Percentiles rank a stretch among this genome's conserved stretches.
Conservation (phyloP, 2,797 vertebrate species). For the Hemitrygon akajei region DNA sequence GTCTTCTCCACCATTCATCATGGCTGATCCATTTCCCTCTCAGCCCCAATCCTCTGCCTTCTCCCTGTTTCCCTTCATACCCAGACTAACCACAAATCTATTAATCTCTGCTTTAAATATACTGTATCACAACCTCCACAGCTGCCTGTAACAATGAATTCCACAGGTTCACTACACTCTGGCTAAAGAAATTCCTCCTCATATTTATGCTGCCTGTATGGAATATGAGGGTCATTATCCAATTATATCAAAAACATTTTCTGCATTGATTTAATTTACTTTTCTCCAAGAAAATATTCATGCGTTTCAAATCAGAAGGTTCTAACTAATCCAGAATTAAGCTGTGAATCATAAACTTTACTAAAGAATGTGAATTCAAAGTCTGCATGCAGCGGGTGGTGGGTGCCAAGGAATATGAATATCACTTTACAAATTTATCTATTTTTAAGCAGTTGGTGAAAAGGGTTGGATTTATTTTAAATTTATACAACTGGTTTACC, state of each 20-base stretch:
- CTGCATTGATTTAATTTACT: background rate
- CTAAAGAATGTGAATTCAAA: background rate
- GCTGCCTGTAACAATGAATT: no score
- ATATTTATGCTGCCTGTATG: background rate
- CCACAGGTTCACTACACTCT: no score
- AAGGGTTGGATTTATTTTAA: conserved; percentile 28
- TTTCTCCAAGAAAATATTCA: background rate
- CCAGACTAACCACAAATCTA: no score
- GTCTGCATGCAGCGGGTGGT: background rate
- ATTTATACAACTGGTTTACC: conserved; percentile 14
- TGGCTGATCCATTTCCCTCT: no score
- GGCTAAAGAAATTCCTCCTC: no score
- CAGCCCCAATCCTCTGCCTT: no score
- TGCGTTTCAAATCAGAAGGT: background rate
- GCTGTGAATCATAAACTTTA: background rate
- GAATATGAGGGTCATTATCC: background rate
- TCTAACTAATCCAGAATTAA: conserved; percentile 16
- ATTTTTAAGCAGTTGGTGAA: conserved; percentile 27
- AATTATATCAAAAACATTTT: background rate
- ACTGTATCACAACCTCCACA: no score
- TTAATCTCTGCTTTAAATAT: no score
- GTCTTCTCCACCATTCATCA: no score
- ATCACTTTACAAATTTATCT: conserved; percentile 23
- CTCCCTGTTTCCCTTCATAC: no score
- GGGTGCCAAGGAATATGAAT: background rate